These are phyloP conservation scores for Nothoprocta pentlandii DNA, from an alignment of 2,113 vertebrate species.

Conservation along the genomic window DNA sequence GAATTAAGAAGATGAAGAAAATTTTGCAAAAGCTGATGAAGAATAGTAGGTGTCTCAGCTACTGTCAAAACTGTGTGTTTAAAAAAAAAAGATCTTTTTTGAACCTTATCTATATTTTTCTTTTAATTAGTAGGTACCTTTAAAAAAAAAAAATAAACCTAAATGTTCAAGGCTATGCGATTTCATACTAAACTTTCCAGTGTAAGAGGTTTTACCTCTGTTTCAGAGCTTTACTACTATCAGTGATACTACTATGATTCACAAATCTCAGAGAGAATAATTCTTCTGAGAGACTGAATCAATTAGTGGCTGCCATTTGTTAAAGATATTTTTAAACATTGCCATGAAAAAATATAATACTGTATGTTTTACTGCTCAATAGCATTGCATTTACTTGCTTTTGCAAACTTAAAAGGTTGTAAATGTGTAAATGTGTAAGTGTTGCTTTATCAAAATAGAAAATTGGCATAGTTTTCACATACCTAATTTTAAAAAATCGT, in stretches of 20 bases:
- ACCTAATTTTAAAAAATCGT: neutral
- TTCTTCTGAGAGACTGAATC: neutral
- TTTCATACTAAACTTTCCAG: neutral
- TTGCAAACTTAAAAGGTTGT: neutral
- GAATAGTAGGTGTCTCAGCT: neutral
- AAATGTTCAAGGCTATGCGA: neutral
- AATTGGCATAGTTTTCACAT: neutral
- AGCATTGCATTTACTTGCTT: neutral
- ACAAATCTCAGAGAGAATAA: neutral
- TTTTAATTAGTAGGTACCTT: neutral
- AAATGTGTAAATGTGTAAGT: neutral
- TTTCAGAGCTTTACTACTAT: neutral
- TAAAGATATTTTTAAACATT: neutral
- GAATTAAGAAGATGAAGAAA: neutral
- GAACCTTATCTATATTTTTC: neutral
- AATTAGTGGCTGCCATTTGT: neutral
- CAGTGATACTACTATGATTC: neutral
- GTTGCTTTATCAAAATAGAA: neutral
- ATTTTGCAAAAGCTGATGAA: neutral
- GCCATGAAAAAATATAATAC: neutral
- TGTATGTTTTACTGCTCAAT: neutral
- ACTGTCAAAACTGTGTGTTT: rapidly evolving
- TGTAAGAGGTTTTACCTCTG: neutral
- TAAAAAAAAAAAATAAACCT: no score
- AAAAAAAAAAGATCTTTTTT: neutral